These are phyloP conservation scores for Cordilura impudica DNA, from an alignment of 2,888 invertebrate species.

Conservation along the genomic window DNA sequence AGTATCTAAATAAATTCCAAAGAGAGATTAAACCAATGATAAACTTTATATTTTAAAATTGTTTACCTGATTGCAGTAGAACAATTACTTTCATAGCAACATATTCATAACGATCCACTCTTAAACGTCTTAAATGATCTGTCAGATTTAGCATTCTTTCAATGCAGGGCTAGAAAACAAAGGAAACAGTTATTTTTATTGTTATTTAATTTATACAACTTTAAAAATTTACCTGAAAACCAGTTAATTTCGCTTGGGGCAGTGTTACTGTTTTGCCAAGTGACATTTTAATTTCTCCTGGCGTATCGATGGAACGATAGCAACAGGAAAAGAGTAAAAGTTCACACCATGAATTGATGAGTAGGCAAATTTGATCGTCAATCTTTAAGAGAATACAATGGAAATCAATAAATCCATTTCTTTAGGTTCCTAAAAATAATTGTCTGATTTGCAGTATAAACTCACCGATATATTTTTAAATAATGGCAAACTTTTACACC, in stretches of 20 bases:
- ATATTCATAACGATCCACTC: slow-evolving; percentile 97
- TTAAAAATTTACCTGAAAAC: slow-evolving; percentile 81
- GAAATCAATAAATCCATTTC: background rate
- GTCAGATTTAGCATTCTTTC: slow-evolving; percentile 97
- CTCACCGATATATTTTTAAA: slow-evolving; percentile 96
- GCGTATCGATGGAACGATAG: slow-evolving; percentile 94
- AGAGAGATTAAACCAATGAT: background rate
- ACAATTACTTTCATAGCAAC: slow-evolving; percentile 97
- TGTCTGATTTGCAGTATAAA: slow-evolving; percentile 54
- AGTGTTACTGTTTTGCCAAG: slow-evolving; percentile 77
- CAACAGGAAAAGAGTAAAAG: slow-evolving; percentile 94
- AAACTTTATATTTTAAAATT: slow-evolving; percentile 49
- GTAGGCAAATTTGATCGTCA: slow-evolving; percentile 97
- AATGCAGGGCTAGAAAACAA: slow-evolving; percentile 84
- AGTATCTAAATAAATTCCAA: slow-evolving; percentile 82
- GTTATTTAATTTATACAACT: background rate
- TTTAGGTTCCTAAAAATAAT: background rate
- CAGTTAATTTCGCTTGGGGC: slow-evolving; percentile 77
- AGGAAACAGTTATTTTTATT: background rate
- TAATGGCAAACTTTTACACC: slow-evolving; percentile 97
- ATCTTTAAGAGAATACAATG: slow-evolving; percentile 81
- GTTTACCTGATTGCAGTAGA: slow-evolving; percentile 92
- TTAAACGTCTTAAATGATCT: slow-evolving; percentile 91
- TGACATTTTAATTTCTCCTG: slow-evolving; percentile 89
- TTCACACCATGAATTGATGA: slow-evolving; percentile 99